Conservation (phyloP, 2,797 vertebrate genomes). For the Danio aesculapii region DNA sequence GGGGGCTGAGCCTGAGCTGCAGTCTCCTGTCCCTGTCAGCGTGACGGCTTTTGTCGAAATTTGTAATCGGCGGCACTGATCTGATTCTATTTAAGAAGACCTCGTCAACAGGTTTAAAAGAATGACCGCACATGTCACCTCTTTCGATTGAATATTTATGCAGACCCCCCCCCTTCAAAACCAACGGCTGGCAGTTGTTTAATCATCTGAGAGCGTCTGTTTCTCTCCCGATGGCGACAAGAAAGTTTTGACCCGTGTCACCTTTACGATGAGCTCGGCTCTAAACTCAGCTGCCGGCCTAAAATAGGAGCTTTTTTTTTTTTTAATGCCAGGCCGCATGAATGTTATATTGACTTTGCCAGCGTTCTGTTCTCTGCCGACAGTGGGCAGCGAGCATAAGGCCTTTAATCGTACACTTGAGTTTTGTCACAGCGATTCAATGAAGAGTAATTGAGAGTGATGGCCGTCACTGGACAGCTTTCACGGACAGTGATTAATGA, state of each 20-base stretch:
- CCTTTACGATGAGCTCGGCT: slow-evolving; percentile 71
- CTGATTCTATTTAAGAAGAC: slow-evolving; percentile 79
- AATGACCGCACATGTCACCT: slow-evolving; percentile 70
- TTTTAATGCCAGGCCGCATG: slow-evolving; percentile 66
- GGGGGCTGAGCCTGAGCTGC: slow-evolving; percentile 55
- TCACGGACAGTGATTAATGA: slow-evolving; percentile 44
- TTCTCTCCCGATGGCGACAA: slow-evolving; percentile 64
- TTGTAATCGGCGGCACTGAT: slow-evolving; percentile 73
- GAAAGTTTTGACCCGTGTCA: slow-evolving; percentile 76
- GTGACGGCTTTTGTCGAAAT: slow-evolving; percentile 75
- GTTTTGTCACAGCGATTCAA: slow-evolving; percentile 61
- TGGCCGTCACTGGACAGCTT: slow-evolving; percentile 44
- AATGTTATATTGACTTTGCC: slow-evolving; percentile 63
- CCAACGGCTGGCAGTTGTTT: slow-evolving; percentile 74
- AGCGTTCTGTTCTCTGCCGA: slow-evolving; percentile 65
- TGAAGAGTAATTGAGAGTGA: slow-evolving; percentile 62
- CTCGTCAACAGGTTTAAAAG: slow-evolving; percentile 75
- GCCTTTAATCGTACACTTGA: slow-evolving; percentile 57
- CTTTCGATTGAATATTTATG: slow-evolving; percentile 76
- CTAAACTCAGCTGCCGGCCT: slow-evolving; percentile 75
- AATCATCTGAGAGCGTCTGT: slow-evolving; percentile 63
- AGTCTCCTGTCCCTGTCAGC: slow-evolving; percentile 73
- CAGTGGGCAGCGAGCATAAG: slow-evolving; percentile 62
- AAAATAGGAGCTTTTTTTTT: slow-evolving; percentile 74
- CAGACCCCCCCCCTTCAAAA: slow-evolving; percentile 26